Base-by-base conservation (phyloP, 1,140 invertebrate species). In the Drosophila prosaltans region DNA sequence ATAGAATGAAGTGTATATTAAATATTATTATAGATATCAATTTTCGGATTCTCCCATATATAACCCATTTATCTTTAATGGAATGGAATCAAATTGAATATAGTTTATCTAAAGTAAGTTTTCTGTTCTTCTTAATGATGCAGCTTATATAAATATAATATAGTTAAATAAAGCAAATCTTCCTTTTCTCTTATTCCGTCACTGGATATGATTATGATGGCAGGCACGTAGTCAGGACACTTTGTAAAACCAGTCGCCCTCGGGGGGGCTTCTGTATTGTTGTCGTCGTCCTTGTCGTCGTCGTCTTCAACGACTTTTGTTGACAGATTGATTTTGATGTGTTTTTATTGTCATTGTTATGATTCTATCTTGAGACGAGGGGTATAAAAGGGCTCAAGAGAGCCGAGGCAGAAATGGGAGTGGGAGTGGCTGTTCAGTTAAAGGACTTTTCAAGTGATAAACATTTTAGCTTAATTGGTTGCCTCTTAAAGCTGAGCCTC, bases 291-390 rank as follows among this genome's bases (percentile, higher is more conserved):
- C 66, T 75, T 70, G 78, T 81, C 78, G 75, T 74, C 73, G 78
- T 67, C 45, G 8, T 80, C 68, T 64, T 60, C 77, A 66, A 60
- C 76, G 78, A 70, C 76, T 70, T 68, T 80, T 88, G 83, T 88
- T 88, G 83, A 88, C 83, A 88, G 83, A 88, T 88, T 88, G 83
- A 88, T 88, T 88, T 83, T 88, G 84, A 88, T 88, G 84, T 88
- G 84, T 88, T 88, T 88, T 89, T 70, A 88, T 88, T 86, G 83
- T 88, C 65, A 88, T 88, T 86, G 80, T 86, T 82, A 80, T 81
- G 70, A 69, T 73, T 66, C 72, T 69, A 75, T 78, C 60, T 67
- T 24, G 26, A 58, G 58, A 57, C 36, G 54, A 40, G 28, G 36
- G 26, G 51, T 16, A 1, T 21, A 16, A 16, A 2, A 45, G 5